These are phyloP conservation scores for Caenorhabditis wallacei DNA, from an alignment of 2,888 invertebrate genomes.

Conservation along the genomic window DNA sequence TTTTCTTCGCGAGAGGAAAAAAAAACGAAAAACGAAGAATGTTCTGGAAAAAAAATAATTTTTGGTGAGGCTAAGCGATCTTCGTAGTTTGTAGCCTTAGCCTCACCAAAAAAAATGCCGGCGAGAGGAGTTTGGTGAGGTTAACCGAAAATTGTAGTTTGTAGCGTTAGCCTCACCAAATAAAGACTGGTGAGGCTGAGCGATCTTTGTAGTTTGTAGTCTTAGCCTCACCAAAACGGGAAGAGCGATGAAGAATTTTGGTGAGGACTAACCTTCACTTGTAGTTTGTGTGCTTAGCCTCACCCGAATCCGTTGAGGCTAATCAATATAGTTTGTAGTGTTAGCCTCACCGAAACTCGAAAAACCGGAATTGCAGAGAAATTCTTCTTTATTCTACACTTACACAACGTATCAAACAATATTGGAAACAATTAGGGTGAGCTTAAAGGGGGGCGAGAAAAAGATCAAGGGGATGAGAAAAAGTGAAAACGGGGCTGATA, in stretches of 20 bases:
- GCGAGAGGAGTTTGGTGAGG: no score
- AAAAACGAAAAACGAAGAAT: no score
- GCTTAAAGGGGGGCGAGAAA: neutral
- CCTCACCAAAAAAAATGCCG: neutral
- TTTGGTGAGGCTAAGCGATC: no score
- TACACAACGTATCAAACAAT: slow-evolving; percentile 9
- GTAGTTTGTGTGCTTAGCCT: no score
- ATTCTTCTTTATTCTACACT: slow-evolving; percentile 27
- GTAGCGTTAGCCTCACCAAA: no score
- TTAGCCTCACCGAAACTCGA: neutral
- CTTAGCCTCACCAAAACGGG: neutral
- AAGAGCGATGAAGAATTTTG: no score
- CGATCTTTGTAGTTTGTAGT: neutral
- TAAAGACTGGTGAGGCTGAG: neutral
- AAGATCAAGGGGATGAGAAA: neutral
- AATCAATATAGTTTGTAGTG: neutral
- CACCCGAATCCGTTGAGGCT: neutral
- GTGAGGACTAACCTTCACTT: no score
- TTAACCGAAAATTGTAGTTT: no score
- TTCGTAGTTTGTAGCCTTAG: neutral
- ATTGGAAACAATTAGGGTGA: neutral
- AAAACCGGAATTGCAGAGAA: neutral
- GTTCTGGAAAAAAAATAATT: neutral
- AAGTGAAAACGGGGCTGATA: slow-evolving; percentile 2
- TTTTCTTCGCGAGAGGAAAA: neutral